Evolutionary conservation across 2,888 invertebrate genomes (phyloP).

Genomic region (Stomorhina lunata): DNA sequence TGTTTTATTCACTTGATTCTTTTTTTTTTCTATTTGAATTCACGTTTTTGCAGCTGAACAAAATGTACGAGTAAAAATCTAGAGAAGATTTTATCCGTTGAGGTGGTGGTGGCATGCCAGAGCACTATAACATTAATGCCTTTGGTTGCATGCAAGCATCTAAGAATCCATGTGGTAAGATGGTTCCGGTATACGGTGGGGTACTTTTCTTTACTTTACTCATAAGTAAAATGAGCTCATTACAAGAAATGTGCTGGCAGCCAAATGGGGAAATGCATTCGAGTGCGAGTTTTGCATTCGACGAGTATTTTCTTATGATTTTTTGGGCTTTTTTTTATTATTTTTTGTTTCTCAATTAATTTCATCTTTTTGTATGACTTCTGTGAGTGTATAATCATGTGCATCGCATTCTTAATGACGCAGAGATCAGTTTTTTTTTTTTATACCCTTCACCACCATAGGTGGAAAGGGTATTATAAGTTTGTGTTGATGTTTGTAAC

Average conservation of each 20-base stretch:
- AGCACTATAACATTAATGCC: neutral
- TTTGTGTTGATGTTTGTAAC: no score
- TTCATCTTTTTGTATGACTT: constrained; percentile 42
- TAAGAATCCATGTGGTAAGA: neutral
- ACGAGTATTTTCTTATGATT: constrained; percentile 39
- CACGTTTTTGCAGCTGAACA: constrained; percentile 10
- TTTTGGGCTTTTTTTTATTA: neutral
- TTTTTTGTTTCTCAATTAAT: constrained; percentile 25
- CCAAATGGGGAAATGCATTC: constrained; percentile 64
- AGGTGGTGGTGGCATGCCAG: constrained; percentile 34
- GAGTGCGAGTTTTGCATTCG: neutral
- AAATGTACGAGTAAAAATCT: neutral
- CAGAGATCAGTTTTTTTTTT: constrained; percentile 37
- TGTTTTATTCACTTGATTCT: constrained; percentile 22
- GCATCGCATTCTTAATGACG: constrained; percentile 61
- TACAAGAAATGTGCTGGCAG: constrained; percentile 60
- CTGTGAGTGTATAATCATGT: constrained; percentile 29
- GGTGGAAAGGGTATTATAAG: no score
- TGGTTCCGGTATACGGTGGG: neutral
- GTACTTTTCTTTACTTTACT: no score
- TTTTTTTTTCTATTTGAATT: neutral
- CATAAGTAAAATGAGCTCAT: constrained; percentile 55
- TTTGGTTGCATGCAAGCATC: neutral
- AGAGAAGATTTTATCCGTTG: constrained; percentile 28
- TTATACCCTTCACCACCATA: no score